Base-by-base conservation (phyloP, 1,140 invertebrate species). In the Arctopsyche grandis region DNA sequence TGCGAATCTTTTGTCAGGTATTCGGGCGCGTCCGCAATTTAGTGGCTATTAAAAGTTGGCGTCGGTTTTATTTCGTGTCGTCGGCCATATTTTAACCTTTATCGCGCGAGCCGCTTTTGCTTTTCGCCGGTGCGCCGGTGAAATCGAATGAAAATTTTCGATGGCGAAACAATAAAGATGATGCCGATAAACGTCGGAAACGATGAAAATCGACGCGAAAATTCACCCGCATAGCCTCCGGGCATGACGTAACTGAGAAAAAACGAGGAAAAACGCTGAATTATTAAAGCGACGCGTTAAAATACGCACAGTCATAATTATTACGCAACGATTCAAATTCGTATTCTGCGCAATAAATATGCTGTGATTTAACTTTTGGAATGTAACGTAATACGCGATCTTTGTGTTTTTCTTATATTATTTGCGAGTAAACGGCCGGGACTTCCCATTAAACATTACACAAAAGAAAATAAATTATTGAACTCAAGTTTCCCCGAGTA, bases 1-100 rank as follows among this genome's bases (percentile, higher is more conserved):
- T 21, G 44, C 69, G 38, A 71, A 71, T 71, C 69, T 48, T 71
- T 71, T 71, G 69, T 71, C 44, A 71, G 69, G 69, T 71, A 48
- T 48, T 71, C 69, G 14, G 69, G 12, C 14, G 69, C 38, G 38
- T 71, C 69, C 43, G 44, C 16, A 71, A 71, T 46, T 46, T 22
- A 71, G 10, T n/a, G 16, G 10, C 29, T 46, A 71, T 44, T 46
- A 71, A 71, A 46, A 71, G 14, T 46, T 71, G 16, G 16, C 38
- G 66, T 5, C 10, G 1, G 22, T n/a, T 38, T 69, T 38, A 66
- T 66, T 26, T 69, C 66, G 66, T 38, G 69, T 71, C 69, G 43
- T 71, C 69, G 69, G 38, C 43, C 69, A 71, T 71, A 46, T 71
- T 71, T 71, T 46, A 46, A 21, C 29, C 69, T 71, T 71, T 71